Conservation (phyloP, 2,797 vertebrate species). For the Amphiprion clarkii region DNA sequence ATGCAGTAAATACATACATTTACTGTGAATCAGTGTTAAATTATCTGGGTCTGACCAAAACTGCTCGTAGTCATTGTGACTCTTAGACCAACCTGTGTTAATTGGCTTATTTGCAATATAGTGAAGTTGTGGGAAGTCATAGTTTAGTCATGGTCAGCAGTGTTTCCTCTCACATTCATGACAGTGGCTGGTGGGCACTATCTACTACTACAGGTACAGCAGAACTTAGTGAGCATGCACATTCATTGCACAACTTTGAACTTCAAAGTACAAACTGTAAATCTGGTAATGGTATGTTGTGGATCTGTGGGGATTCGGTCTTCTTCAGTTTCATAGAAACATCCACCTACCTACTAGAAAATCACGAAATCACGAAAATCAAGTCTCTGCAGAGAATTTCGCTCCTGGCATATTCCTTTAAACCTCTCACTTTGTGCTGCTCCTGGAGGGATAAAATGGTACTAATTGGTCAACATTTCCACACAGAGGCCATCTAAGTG, state of each 20-base stretch:
- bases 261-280: background rate
- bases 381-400: background rate
- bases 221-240: background rate
- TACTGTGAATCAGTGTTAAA: background rate
- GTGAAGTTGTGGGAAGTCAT: background rate
- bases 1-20: background rate
- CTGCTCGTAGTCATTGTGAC: background rate
- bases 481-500: background rate
- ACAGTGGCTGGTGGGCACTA: background rate
- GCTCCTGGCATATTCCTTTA: background rate
- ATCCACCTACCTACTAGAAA: background rate
- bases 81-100: background rate
- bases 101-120: background rate
- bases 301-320: background rate
- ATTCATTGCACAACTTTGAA: background rate
- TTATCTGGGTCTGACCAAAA: background rate
- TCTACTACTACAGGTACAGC: background rate
- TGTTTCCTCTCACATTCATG: background rate
- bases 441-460: background rate
- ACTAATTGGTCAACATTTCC: background rate
- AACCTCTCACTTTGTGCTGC: background rate
- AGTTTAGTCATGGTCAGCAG: background rate
- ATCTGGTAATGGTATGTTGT: background rate
- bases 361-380: no score
- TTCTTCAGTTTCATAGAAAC: background rate